Evolutionary conservation across 2,888 invertebrate genomes (phyloP).

Genomic region (Drosophila bunnanda): DNA sequence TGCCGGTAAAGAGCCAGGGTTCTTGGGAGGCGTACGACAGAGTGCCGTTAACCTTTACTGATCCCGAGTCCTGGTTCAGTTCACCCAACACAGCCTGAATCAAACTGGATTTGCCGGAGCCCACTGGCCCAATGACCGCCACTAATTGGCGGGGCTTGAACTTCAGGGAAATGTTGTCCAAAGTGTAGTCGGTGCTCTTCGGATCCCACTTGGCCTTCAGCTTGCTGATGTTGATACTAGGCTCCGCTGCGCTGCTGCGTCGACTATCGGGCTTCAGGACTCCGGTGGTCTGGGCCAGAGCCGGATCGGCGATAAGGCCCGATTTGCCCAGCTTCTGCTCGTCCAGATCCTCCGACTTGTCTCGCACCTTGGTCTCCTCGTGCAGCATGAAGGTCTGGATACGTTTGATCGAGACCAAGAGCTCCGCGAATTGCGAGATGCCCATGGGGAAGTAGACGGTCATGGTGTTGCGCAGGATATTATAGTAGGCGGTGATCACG

Average conservation of each 20-base stretch:
- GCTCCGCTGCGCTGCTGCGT: slow-evolving; percentile 66
- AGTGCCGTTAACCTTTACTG: slow-evolving; percentile 86
- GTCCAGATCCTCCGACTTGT: slow-evolving; percentile 75
- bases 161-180: slow-evolving; percentile 88
- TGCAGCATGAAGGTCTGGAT: slow-evolving; percentile 87
- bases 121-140: slow-evolving; percentile 90
- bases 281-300: slow-evolving; percentile 59
- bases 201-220: slow-evolving; percentile 89
- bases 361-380: slow-evolving; percentile 86
- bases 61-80: slow-evolving; percentile 86
- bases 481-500: slow-evolving; percentile 95
- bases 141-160: slow-evolving; percentile 88
- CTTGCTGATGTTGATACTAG: slow-evolving; percentile 87
- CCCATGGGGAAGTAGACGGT: slow-evolving; percentile 94
- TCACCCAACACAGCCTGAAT: slow-evolving; percentile 86
- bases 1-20: slow-evolving; percentile 93
- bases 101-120: slow-evolving; percentile 87
- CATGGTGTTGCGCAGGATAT: slow-evolving; percentile 93
- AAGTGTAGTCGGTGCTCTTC: slow-evolving; percentile 87
- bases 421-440: slow-evolving; percentile 88
- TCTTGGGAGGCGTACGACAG: slow-evolving; percentile 92
- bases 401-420: slow-evolving; percentile 86
- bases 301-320: slow-evolving; percentile 67
- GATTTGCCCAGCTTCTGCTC: slow-evolving; percentile 59
- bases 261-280: slow-evolving; percentile 68